Evolutionary conservation across 2,797 vertebrate species (phyloP).

Genomic region (Amblyraja radiata): DNA sequence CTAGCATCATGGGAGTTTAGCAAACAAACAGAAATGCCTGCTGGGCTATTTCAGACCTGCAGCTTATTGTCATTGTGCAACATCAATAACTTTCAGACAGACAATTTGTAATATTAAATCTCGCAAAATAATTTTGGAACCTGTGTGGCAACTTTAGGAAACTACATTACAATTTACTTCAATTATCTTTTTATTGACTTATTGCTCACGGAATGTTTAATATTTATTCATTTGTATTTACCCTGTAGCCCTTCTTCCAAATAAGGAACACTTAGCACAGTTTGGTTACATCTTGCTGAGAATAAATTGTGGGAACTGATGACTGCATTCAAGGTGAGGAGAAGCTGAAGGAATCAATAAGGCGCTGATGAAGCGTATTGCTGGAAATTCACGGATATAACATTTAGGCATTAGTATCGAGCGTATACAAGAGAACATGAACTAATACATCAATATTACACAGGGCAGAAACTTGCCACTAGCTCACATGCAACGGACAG

Average conservation of each 20-base stretch:
- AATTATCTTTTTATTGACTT: slow-evolving; percentile 78
- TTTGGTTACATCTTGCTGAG: slow-evolving; percentile 78
- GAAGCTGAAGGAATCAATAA: slow-evolving; percentile 78
- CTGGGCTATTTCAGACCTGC: slow-evolving; percentile 74
- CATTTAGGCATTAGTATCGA: slow-evolving; percentile 65
- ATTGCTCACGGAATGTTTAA: slow-evolving; percentile 75
- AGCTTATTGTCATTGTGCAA: slow-evolving; percentile 72
- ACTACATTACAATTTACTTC: slow-evolving; percentile 71
- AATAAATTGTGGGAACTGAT: slow-evolving; percentile 74
- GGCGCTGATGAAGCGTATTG: slow-evolving; percentile 83
- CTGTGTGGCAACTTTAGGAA: slow-evolving; percentile 66
- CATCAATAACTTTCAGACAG: slow-evolving; percentile 76
- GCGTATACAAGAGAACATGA: slow-evolving; percentile 49
- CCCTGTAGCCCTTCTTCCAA: slow-evolving; percentile 77
- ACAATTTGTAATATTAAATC: slow-evolving; percentile 85
- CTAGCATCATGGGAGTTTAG: slow-evolving; percentile 92
- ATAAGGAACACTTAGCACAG: slow-evolving; percentile 79
- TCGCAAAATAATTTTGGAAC: slow-evolving; percentile 68
- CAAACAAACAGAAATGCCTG: slow-evolving; percentile 85
- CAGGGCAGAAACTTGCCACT: background rate
- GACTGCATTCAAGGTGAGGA: slow-evolving; percentile 76
- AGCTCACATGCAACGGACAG: background rate
- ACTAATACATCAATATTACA: slow-evolving; percentile 47
- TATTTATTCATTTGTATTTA: slow-evolving; percentile 80
- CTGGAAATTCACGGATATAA: slow-evolving; percentile 82